These are phyloP conservation scores for Pseudopleuronectes americanus DNA, from an alignment of 2,797 vertebrate species.

Conservation along the genomic window DNA sequence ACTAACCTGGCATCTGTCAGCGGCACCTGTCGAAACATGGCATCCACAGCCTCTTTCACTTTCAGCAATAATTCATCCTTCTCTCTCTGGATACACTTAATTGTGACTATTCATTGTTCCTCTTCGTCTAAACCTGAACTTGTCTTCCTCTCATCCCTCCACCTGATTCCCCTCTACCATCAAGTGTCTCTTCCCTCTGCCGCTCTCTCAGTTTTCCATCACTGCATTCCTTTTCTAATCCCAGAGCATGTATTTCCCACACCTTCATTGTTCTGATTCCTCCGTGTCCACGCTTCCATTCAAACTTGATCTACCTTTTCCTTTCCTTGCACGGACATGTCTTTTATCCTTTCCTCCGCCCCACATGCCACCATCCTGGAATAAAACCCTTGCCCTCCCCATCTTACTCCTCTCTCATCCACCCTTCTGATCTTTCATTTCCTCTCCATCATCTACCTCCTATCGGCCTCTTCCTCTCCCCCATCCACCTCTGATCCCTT, in stretches of 20 bases:
- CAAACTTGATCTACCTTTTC: constrained; percentile 62
- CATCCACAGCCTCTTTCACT: constrained; percentile 21
- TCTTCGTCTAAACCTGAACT: constrained; percentile 1
- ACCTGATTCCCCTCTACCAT: constrained; percentile 20
- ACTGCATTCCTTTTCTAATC: constrained; percentile 35
- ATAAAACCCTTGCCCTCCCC: constrained; percentile 34
- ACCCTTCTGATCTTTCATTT: constrained; percentile 71
- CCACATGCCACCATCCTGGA: constrained; percentile 16
- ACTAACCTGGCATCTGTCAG: constrained; percentile 41
- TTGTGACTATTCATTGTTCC: neutral
- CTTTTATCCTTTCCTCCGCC: constrained; percentile 44
- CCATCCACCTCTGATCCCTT: constrained; percentile 75
- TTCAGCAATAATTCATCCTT: constrained; percentile 30
- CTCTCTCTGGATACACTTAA: constrained; percentile 19
- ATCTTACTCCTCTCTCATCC: constrained; percentile 45
- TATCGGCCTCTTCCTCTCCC: constrained; percentile 69
- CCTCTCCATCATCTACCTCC: constrained; percentile 64
- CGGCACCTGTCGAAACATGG: constrained; percentile 47
- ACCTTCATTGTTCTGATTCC: constrained; percentile 46
- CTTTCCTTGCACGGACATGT: constrained; percentile 49
- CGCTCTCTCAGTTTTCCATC: constrained; percentile 37
- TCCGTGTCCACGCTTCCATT: constrained; percentile 31
- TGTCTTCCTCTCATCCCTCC: constrained; percentile 15
- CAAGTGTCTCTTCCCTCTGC: neutral
- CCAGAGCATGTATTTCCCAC: constrained; percentile 36